Percentiles rank a stretch among this genome's conserved stretches.
phyloP scores from a whole-genome alignment of 2,888 invertebrate genomes.

The Boloria euphrosyne region DNA sequence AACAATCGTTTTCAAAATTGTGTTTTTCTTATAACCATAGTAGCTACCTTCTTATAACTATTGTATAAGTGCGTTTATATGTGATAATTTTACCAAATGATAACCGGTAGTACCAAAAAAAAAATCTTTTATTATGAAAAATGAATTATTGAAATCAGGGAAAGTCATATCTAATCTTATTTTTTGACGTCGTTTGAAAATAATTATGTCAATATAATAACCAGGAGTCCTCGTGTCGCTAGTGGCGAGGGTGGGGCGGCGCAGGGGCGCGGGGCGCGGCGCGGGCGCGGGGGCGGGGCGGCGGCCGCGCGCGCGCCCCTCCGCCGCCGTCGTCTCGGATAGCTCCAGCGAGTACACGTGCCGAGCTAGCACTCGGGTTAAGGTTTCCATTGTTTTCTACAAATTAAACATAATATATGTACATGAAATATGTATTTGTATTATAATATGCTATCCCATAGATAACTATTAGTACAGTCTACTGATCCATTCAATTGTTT shows the following conservation, averaged over 20 bases:
- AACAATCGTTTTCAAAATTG: too few species aligned
- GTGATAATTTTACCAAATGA: too few species aligned
- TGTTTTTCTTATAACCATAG: too few species aligned
- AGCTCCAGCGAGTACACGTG: constrained; percentile 97
- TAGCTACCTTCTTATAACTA: too few species aligned
- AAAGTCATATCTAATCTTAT: too few species aligned
- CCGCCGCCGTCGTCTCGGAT: constrained; percentile 87
- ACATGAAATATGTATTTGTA: not conserved
- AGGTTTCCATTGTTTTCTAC: constrained; percentile 97
- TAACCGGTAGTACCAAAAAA: too few species aligned
- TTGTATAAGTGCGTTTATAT: not conserved
- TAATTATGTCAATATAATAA: constrained; percentile 13
- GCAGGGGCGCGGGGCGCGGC: constrained; percentile 53
- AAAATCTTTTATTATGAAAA: too few species aligned
- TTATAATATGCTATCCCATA: too few species aligned
- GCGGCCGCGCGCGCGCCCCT: constrained; percentile 43
- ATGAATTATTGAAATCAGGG: too few species aligned
- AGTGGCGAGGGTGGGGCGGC: constrained; percentile 37
- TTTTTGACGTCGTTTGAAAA: not conserved
- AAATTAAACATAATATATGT: too few species aligned
- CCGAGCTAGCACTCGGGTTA: constrained; percentile 96
- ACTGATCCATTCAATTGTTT: too few species aligned
- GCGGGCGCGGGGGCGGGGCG: constrained; percentile 42
- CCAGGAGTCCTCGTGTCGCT: constrained; percentile 44
- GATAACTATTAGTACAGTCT: too few species aligned